Conservation (phyloP, 2,113 vertebrate species). For the Mormoops blainvillei region DNA sequence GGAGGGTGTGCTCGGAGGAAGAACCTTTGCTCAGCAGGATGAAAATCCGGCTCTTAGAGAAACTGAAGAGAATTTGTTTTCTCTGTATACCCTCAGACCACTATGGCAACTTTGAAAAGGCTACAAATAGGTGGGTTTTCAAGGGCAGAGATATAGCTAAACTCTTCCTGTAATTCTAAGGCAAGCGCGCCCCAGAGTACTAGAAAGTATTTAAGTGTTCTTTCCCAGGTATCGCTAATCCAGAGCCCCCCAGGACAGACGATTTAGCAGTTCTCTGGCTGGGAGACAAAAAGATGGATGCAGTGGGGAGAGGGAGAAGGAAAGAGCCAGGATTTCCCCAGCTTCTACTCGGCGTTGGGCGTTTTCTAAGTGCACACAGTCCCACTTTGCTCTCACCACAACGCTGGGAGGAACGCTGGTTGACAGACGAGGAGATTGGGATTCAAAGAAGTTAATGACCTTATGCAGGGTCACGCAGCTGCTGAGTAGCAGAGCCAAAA, state of each 20-base stretch:
- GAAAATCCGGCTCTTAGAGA: not conserved
- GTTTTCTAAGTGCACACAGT: not conserved
- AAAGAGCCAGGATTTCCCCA: not conserved
- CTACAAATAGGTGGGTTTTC: not conserved
- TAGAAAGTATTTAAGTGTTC: not conserved
- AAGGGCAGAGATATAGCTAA: not conserved
- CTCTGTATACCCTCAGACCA: not conserved
- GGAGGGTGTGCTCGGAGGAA: not conserved
- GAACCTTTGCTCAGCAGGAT: not conserved
- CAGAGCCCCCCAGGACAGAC: not conserved
- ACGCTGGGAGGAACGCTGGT: accelerated
- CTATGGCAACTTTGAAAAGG: not conserved
- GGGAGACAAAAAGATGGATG: not conserved
- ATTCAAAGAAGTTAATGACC: not conserved
- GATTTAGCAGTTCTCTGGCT: not conserved
- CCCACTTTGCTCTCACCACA: not conserved
- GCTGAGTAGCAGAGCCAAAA: not conserved
- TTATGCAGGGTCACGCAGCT: not conserved
- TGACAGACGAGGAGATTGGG: not conserved
- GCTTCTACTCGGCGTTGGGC: not conserved
- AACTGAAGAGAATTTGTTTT: not conserved
- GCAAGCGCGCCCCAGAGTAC: not conserved
- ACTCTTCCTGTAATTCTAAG: not conserved
- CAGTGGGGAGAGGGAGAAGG: not conserved
- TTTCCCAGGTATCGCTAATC: not conserved